Evolutionary conservation across 2,888 invertebrate genomes (phyloP), one percentile per base, ranked within the genome.

Genomic region (Rhorus exstirpatorius): DNA sequence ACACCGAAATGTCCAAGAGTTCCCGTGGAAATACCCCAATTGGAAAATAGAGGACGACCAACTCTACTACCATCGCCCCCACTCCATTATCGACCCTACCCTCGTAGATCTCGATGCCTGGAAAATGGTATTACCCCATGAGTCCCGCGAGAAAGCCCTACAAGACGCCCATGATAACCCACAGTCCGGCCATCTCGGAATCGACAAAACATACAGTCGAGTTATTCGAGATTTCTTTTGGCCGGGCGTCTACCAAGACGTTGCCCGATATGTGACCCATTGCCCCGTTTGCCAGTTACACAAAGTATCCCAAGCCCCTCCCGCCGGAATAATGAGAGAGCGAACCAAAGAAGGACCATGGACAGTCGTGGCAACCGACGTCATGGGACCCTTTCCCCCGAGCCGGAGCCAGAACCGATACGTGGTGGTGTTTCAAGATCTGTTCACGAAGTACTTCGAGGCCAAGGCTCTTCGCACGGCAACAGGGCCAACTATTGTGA

Each of bases 311-410:
- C 10, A 38, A 8, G 10, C 10, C 1, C 4, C 10, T 8, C 38
- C 38, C 1, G 10, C 6, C 1, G 38, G 38, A 3, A 3, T 31
- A 3, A 38, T 38, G 38, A 4, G 38, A 8, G 38, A 38, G 10
- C 38, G 10, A 1, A 38, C 35, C 1, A 44, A n/a, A 74, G 71
- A 71, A 19, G 71, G 24, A 55, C 58, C 21, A 46, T 81, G 1
- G 44, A 24, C n/a, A 0, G 55, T 55, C 8, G 35, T 58, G 14
- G 17, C 78, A 1, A 35, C 74, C 0, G 84, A 86, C 58, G 58
- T 87, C 4, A 84, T 86, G 82, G 85, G 85, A 41, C 87, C 85
- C 0, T 79, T 79, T n/a, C 85, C 84, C 3, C 58, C 58, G 1
- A 58, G 58, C 6, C 14, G 14, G 17, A 10, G 26, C 31, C 58